A percentile compares a stretch with the other conserved stretches of the same genome.
Conservation (phyloP, 2,113 vertebrate genomes). For the Oryzias javanicus region DNA sequence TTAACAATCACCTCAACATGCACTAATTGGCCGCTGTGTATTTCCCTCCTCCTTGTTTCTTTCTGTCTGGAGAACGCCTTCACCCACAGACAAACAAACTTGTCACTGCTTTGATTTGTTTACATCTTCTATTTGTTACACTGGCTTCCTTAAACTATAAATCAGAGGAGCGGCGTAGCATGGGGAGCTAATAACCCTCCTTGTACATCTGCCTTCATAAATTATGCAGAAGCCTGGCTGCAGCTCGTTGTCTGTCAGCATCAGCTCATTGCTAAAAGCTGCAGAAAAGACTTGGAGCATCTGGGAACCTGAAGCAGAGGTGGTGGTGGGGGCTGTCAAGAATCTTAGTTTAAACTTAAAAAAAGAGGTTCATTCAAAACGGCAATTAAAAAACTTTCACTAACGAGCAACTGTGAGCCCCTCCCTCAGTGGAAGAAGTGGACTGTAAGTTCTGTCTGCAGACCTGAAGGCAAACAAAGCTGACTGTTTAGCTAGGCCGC, state of each 20-base stretch:
- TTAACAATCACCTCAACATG: slow-evolving; percentile 83
- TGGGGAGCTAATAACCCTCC: slow-evolving; percentile 68
- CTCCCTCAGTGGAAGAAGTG: slow-evolving; percentile 31
- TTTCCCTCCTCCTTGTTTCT: slow-evolving; percentile 13
- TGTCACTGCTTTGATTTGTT: slow-evolving; percentile 71
- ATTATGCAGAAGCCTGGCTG: slow-evolving; percentile 62
- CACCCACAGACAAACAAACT: slow-evolving; percentile 52
- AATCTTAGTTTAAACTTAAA: slow-evolving; percentile 20
- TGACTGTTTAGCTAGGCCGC: slow-evolving; percentile 32
- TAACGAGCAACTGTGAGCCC: slow-evolving; percentile 50
- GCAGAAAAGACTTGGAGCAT: slow-evolving; percentile 12
- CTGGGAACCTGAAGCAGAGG: slow-evolving; percentile 15
- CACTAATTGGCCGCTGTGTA: slow-evolving; percentile 90
- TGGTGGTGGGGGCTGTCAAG: slow-evolving; percentile 34
- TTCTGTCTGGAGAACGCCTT: slow-evolving; percentile 7
- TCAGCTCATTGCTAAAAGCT: slow-evolving; percentile 31
- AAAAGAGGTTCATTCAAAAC: slow-evolving; percentile 27
- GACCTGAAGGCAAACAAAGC: slow-evolving; percentile 39
- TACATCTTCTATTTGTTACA: slow-evolving; percentile 65
- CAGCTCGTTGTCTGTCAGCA: slow-evolving; percentile 60
- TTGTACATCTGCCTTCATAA: slow-evolving; percentile 70
- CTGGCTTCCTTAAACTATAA: slow-evolving; percentile 69
- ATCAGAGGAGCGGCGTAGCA: slow-evolving; percentile 62
- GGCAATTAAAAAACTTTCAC: slow-evolving; percentile 59
- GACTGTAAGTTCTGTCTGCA: slow-evolving; percentile 25